Conservation (phyloP, 1,140 invertebrate species). For the Eufriesea mexicana region DNA sequence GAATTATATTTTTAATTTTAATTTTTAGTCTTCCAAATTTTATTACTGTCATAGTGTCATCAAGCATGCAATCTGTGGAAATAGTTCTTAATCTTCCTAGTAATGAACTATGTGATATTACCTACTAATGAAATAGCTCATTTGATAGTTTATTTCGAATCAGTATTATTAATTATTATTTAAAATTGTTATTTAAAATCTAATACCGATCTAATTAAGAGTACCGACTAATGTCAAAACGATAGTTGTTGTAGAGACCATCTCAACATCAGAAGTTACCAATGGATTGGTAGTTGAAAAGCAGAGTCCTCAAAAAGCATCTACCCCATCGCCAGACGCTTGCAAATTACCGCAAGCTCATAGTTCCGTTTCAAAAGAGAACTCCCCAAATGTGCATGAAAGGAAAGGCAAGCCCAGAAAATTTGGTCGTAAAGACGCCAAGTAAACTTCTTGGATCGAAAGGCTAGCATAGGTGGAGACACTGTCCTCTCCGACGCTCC, state of each 20-base stretch:
- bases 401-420: neutral
- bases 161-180: too few relatives aligned
- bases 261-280: slow-evolving; percentile 3
- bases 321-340: neutral
- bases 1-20: too few relatives aligned
- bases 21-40: too few relatives aligned
- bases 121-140: too few relatives aligned
- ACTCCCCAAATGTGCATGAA: slow-evolving; percentile 49
- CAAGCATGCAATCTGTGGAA: too few relatives aligned
- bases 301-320: neutral
- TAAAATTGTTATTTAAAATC: too few relatives aligned
- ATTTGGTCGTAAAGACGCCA: neutral
- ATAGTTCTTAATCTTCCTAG: too few relatives aligned
- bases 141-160: too few relatives aligned
- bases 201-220: too few relatives aligned
- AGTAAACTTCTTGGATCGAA: neutral
- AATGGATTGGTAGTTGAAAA: slow-evolving; percentile 41
- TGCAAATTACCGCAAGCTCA: neutral
- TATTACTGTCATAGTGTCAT: too few relatives aligned
- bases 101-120: too few relatives aligned
- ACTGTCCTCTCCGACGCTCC: neutral
- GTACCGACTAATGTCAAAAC: too few relatives aligned
- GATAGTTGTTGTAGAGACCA: neutral
- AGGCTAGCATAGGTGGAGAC: neutral
- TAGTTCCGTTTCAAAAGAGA: slow-evolving; percentile 60